Evolutionary conservation across 1,140 invertebrate genomes (phyloP).

Genomic region (Batillaria attramentaria): DNA sequence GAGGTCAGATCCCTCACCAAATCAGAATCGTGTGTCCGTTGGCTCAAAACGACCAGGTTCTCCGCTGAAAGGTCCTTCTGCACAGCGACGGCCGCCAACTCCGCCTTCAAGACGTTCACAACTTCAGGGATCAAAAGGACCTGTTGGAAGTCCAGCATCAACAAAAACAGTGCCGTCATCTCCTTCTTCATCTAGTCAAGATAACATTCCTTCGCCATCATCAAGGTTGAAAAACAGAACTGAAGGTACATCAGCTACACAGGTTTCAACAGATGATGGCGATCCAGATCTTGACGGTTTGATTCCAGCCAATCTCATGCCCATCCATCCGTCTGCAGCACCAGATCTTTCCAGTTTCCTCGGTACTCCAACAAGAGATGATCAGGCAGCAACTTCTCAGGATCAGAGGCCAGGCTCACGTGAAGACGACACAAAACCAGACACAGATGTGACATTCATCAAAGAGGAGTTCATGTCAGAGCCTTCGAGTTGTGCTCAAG

Average conservation of each 20-base stretch:
- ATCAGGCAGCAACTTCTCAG: constrained; percentile 18
- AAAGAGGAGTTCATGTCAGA: constrained; percentile 29
- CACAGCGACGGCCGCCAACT: constrained; percentile 16
- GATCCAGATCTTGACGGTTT: neutral
- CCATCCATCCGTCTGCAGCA: constrained; percentile 7
- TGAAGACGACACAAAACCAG: constrained; percentile 26
- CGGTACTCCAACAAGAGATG: constrained; percentile 18
- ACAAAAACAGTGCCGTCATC: constrained; percentile 26
- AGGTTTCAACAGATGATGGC: constrained; percentile 11
- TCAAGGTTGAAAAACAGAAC: constrained; percentile 13
- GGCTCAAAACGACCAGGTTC: constrained; percentile 39
- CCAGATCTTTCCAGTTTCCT: constrained; percentile 26
- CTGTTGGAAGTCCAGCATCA: constrained; percentile 29
- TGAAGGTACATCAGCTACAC: constrained; percentile 17
- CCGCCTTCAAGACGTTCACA: constrained; percentile 24
- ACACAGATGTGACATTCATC: constrained; percentile 30
- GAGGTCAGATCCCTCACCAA: constrained; percentile 16
- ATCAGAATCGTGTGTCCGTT: neutral
- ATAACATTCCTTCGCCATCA: constrained; percentile 34
- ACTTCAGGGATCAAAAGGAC: neutral
- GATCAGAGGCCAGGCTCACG: constrained; percentile 14
- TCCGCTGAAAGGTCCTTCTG: constrained; percentile 20
- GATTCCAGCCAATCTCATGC: constrained; percentile 2
- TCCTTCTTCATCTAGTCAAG: constrained; percentile 31
- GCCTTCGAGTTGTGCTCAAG: constrained; percentile 28